Base-by-base conservation (phyloP, 37 sponge, comb jelly and placozoan genomes). In the Crambe crambe region DNA sequence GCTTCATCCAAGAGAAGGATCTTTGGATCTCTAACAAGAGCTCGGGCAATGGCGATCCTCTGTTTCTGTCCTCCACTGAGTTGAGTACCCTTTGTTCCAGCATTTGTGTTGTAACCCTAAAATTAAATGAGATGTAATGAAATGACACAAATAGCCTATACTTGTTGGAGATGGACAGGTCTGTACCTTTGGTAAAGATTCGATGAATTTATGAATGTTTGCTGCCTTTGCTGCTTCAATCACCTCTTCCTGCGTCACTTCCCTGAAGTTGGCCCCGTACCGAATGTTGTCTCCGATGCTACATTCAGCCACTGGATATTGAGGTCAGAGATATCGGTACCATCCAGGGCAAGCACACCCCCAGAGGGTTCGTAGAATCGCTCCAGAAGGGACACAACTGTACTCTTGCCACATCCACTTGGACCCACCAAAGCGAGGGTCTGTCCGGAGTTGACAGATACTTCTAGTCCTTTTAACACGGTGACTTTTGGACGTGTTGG, bases 391-490 rank as follows among this genome's bases (percentile, higher is more conserved):
- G 92, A 90, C 30, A 97, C 94, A 10, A 91, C 75, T 4, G 97
- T 97, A 64, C 95, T 95, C 86, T 97, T 97, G 43, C 97, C 97
- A 85, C 98, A 98, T 37, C 98, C 98, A 85, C 94, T 93, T 60
- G 94, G 91, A 6, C 98, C 98, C 26, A 97, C 98, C 34, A 97
- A 84, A 32, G 98, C 98, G 10, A 97, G 74, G 1, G 93, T 95
- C 73, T 97, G 82, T n/a, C 98, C 98, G 2, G 85, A 80, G 6
- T 85, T 72, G 37, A 95, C 63, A 0, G 74, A 42, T 34, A 97
- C 67, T 23, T 69, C 57, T 2, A 94, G 69, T 34, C 85, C 88
- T 42, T 87, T 62, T 63, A 92, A 73, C 25, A 92, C 89, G 18
- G 42, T 73, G 23, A 88, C 76, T 31, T 93, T 79, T 2, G 94